Evolutionary conservation across 2,888 invertebrate species (phyloP).

Genomic region (Maniola hyperantus): DNA sequence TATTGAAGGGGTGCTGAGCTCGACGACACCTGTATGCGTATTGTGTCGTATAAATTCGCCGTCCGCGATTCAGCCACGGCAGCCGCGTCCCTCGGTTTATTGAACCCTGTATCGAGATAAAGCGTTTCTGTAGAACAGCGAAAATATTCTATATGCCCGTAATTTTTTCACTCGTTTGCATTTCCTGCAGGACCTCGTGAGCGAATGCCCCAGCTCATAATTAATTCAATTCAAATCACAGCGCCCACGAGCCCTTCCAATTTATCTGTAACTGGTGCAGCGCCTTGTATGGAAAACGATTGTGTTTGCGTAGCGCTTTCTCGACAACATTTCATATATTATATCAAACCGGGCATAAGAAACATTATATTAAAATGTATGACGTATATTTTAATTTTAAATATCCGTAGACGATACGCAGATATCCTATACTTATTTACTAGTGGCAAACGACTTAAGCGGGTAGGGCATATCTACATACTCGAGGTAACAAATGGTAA

Average conservation of each 20-base stretch:
- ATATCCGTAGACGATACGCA: conserved; percentile 21
- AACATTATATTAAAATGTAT: conserved; percentile 28
- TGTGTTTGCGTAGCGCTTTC: conserved; percentile 54
- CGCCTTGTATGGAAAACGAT: conserved; percentile 59
- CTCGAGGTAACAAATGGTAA: conserved; percentile 28
- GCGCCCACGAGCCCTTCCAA: conserved; percentile 70
- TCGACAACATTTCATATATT: conserved; percentile 38
- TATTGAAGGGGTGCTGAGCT: conserved; percentile 69
- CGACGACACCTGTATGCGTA: conserved; percentile 79
- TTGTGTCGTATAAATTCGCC: conserved; percentile 77
- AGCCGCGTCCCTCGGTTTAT: conserved; percentile 68
- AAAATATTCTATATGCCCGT: conserved; percentile 62
- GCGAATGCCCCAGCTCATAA: conserved; percentile 64
- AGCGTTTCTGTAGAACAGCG: conserved; percentile 50
- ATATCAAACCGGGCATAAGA: conserved; percentile 15
- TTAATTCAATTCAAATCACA: conserved; percentile 80
- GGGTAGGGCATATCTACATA: conserved; percentile 14
- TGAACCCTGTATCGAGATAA: conserved; percentile 72
- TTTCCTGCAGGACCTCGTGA: conserved; percentile 68
- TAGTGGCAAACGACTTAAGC: conserved; percentile 18
- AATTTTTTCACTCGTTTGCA: conserved; percentile 66
- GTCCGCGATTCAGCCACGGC: conserved; percentile 59
- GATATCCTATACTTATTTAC: conserved; percentile 18
- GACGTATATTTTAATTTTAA: conserved; percentile 24
- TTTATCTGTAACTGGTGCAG: conserved; percentile 60